Evolutionary conservation across 2,797 vertebrate genomes (phyloP), one percentile per base, ranked within the genome.

Genomic region (Lacerta viridis): DNA sequence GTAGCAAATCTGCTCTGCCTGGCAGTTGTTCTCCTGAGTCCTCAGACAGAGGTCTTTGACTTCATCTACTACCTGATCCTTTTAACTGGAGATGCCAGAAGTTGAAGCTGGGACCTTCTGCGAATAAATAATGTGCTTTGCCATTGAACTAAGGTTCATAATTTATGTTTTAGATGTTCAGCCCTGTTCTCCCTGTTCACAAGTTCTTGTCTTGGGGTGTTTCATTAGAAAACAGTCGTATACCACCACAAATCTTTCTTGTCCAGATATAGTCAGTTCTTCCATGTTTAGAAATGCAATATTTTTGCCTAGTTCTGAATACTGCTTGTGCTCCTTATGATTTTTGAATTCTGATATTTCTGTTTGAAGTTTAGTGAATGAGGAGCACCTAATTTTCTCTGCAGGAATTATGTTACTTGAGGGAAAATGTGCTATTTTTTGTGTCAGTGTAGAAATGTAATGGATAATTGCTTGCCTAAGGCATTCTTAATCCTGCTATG

Each of bases 241-340:
- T 29, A 10, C 6, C 13, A n/a, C 50, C 61, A 87, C 80, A 74
- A 39, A 64, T 0, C 11, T 80, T 36, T n/a, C 2, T 41, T 43
- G 23, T 3, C 41, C 17, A 8, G 27, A 86, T 90, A 83, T 87
- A 90, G 87, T 83, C 68, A 90, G 85, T 88, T 92, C 86, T 86
- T 92, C 80, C 91, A 83, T 93, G 7, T 80, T 93, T 89, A 91
- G 80, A 83, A 59, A 92, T 61, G 64, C 83, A 85, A 43, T 3
- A 6, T 61, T 87, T 95, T 93, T 93, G 89, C 87, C 91, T 74
- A 91, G 15, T 91, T 94, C 91, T 89, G 66, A 82, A 33, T 20
- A 0, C 59, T 90, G 50, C 75, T 94, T 93, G 81, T 88, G 71
- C 91, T 92, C 43, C 71, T n/a, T 90, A 83, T 85, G 87, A 77